A percentile compares a stretch with the other conserved stretches of the same genome.
Conservation (phyloP, 2,888 invertebrate genomes). For the Napeogenes sylphis region DNA sequence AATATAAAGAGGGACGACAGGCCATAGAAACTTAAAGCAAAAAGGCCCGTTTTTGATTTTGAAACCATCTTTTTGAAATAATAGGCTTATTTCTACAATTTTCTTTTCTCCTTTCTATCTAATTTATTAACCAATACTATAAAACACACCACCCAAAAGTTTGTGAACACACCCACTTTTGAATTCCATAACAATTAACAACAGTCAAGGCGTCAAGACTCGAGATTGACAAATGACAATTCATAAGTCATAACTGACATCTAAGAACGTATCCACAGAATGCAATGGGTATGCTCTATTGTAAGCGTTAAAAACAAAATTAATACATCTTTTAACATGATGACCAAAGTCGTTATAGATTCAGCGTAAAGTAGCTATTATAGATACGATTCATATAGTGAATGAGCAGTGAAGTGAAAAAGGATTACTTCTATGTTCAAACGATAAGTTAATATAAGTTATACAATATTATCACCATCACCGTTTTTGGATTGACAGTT, state of each 20-base stretch:
- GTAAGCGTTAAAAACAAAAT: no score
- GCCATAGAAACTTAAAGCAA: conserved; percentile 81
- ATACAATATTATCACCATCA: no score
- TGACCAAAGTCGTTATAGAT: no score
- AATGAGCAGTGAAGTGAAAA: no score
- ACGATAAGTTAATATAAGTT: no score
- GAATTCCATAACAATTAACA: conserved; percentile 6
- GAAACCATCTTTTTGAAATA: conserved; percentile 49
- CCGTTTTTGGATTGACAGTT: no score
- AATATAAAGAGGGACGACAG: conserved; percentile 84
- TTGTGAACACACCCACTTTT: conserved; percentile 11
- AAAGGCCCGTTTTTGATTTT: conserved; percentile 81
- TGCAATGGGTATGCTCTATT: no score
- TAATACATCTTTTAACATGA: no score
- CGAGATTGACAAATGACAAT: conserved; percentile 4
- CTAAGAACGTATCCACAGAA: no score
- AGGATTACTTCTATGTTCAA: no score
- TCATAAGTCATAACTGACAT: not conserved
- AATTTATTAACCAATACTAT: not conserved
- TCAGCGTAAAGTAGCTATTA: no score
- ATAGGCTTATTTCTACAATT: not conserved
- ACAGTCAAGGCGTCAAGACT: not conserved
- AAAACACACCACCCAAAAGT: not conserved
- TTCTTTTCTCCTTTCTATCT: not conserved
- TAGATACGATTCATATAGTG: no score